phyloP scores from a whole-genome alignment of 2,113 vertebrate species.

The Calidris pugnax region DNA sequence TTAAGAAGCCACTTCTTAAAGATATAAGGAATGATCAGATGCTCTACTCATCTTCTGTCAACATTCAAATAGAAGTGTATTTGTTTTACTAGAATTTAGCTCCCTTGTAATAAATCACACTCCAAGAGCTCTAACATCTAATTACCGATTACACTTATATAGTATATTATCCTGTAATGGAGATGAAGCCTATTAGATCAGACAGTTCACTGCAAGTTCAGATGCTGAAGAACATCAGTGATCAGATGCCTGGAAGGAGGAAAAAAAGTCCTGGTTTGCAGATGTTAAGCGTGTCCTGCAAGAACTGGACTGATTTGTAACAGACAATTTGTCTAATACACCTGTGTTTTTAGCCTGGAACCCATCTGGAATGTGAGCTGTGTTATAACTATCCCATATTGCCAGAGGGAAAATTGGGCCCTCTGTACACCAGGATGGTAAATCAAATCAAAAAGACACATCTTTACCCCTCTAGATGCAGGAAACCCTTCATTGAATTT shows the following conservation, averaged over 20 bases:
- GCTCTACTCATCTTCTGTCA: conserved; percentile 30
- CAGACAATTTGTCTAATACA: not conserved
- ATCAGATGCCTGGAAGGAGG: not conserved
- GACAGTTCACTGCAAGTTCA: conserved; percentile 48
- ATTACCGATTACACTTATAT: conserved; percentile 39
- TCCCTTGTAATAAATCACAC: conserved; percentile 52
- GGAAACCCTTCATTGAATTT: not conserved
- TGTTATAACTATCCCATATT: not conserved
- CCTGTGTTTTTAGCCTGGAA: not conserved
- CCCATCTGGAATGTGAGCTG: not conserved
- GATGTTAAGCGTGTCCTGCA: not conserved
- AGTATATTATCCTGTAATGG: conserved; percentile 44
- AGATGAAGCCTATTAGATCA: conserved; percentile 48
- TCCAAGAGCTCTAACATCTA: conserved; percentile 32
- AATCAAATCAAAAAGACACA: not conserved
- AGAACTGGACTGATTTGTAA: not conserved
- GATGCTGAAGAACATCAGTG: not conserved
- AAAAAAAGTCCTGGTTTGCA: not conserved
- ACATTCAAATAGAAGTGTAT: conserved; percentile 35
- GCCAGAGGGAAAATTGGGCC: not conserved
- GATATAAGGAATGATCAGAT: conserved; percentile 27
- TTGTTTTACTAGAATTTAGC: conserved; percentile 41
- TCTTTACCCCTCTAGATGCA: not conserved
- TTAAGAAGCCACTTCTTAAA: conserved; percentile 49
- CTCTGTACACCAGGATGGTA: not conserved